A percentile compares a stretch with the other conserved stretches of the same genome.
Conservation (phyloP, 1,140 invertebrate genomes). For the Macrobrachium rosenbergii region DNA sequence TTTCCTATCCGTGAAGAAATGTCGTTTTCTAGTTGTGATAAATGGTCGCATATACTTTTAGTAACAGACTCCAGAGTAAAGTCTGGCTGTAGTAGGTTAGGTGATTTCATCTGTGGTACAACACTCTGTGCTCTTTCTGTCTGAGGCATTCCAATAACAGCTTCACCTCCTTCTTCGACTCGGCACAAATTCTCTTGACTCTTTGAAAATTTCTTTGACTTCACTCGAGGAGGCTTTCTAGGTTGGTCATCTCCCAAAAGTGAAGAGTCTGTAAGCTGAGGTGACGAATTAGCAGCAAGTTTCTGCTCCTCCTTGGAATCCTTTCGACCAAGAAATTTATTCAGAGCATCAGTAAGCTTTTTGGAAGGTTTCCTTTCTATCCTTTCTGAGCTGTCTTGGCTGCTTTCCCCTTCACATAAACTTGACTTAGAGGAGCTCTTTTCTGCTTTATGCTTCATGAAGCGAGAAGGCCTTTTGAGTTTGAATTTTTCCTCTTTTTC, state of each 20-base stretch:
- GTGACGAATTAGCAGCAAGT: constrained; percentile 3
- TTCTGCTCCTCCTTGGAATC: constrained; percentile 44
- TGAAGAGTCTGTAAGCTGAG: constrained; percentile 1
- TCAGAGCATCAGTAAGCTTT: constrained; percentile 64
- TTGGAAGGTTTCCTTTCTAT: constrained; percentile 61
- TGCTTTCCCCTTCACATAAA: constrained; percentile 44
- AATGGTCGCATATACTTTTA: constrained; percentile 63
- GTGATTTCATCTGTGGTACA: neutral
- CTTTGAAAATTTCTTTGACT: constrained; percentile 61
- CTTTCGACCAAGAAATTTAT: constrained; percentile 65
- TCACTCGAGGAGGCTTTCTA: constrained; percentile 60
- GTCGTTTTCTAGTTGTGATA: constrained; percentile 64
- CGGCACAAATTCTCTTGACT: constrained; percentile 58
- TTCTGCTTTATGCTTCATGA: constrained; percentile 59
- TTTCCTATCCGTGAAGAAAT: constrained; percentile 65
- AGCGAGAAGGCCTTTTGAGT: constrained; percentile 63
- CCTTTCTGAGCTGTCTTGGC: constrained; percentile 45
- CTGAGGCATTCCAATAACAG: neutral
- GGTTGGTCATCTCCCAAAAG: constrained; percentile 33
- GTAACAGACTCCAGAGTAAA: constrained; percentile 64
- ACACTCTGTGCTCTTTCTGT: constrained; percentile 27
- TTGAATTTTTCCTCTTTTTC: constrained; percentile 65
- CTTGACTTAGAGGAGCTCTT: constrained; percentile 63
- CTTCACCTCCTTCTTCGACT: constrained; percentile 2
- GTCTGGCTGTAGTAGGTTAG: constrained; percentile 22